Base-by-base conservation (phyloP, 2,888 invertebrate species). In the Lycaena phlaeas region DNA sequence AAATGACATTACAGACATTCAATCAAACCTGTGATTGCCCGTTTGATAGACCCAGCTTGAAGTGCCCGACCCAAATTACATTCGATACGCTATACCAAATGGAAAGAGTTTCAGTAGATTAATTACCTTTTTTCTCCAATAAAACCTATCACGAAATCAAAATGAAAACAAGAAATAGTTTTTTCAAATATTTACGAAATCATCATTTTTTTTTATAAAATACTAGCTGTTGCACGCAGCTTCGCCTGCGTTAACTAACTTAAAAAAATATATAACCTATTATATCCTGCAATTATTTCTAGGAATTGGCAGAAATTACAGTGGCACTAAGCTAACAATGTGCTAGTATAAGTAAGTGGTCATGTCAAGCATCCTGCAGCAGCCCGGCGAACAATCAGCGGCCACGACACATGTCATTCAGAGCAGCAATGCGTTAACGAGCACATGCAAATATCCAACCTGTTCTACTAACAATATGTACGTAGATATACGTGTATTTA, bases 401-500 rank as follows among this genome's bases (percentile, higher is more conserved):
- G 47, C 51, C 40, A 50, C 47, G 78, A 78, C 75, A 68, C 61
- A 64, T 63, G 81, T 78, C 82, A 68, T 67, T 76, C 74, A 65
- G 53, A 26, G 12, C 50, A 57, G n/a, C n/a, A 63, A 70, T 74
- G 81, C 79, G 69, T 76, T 84, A 84, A 84, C 82, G 74, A 84
- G 82, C 72, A 61, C 72, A 84, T 84, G 82, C 82, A 84, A 84
- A 84, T 82, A 64, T 56, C 53, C 43, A 48, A 55, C 52, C 59
- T 57, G 59, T 59, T 50, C 58, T 58, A 58, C 72, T 76, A 76
- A 81, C 81, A 76, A 79, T 76, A 64, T 68, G 53, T 54, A 9
- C 22, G 22, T 22, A 22, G 5, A 5, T 22, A 22, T 22, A 22
- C 22, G n/a, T n/a, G n/a, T n/a, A n/a, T n/a, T n/a, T n/a, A n/a